Evolutionary conservation across 2,113 vertebrate genomes (phyloP).

Genomic region (Nothocercus nigrocapillus): DNA sequence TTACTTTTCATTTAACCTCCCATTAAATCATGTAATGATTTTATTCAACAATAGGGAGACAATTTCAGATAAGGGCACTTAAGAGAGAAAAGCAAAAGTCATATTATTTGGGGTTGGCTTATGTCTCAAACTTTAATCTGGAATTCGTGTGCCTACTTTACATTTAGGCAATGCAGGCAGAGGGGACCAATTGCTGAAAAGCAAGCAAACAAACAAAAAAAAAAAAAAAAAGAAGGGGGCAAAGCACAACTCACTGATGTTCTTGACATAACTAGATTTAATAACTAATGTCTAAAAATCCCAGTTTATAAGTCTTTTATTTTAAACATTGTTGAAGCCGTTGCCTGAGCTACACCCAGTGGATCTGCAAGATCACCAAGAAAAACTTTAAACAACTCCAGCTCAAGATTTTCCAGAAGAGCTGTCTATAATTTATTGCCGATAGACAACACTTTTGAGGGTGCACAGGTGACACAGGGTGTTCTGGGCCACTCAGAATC

Average conservation of each 20-base stretch:
- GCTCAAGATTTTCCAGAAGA: not conserved
- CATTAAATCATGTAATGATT: conserved; percentile 2
- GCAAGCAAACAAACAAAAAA: too few species aligned
- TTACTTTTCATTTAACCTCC: conserved; percentile 32
- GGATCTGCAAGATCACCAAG: not conserved
- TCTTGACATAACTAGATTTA: not conserved
- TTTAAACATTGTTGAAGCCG: not conserved
- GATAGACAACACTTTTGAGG: not conserved
- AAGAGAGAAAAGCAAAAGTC: not conserved
- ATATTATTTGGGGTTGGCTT: not conserved
- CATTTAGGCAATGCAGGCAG: not conserved
- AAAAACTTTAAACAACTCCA: not conserved
- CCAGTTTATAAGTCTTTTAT: not conserved
- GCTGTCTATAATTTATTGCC: not conserved
- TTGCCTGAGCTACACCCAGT: not conserved
- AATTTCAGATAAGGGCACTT: not conserved
- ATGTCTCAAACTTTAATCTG: not conserved
- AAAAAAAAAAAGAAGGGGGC: not conserved
- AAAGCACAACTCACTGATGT: not conserved
- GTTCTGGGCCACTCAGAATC: not conserved
- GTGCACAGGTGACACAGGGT: not conserved
- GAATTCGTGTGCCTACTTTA: not conserved
- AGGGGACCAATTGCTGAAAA: not conserved
- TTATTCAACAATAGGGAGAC: not conserved
- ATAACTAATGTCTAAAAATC: not conserved